Evolutionary conservation across 1,140 invertebrate species (phyloP), one percentile per base, ranked within the genome.

Genomic region (Leptopilina clavipes): DNA sequence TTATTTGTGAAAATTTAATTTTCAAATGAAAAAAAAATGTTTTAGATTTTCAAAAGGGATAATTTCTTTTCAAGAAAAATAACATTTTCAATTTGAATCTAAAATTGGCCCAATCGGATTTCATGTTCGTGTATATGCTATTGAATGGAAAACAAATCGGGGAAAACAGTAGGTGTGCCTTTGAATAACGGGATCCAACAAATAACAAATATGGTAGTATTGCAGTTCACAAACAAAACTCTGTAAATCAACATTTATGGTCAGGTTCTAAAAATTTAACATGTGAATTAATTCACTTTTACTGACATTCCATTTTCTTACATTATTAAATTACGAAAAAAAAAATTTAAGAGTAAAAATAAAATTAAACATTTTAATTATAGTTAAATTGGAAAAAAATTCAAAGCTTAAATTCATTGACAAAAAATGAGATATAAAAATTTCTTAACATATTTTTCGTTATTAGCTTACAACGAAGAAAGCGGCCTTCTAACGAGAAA

Each of bases 81-180:
- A 65, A 25, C 56, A 65, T 74, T 75, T 44, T 75, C 74, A 44
- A 75, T 75, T 70, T 48, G n/a, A 18, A 75, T 31, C 17, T 72
- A 12, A 72, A 76, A 76, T 72, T 76, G 48, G 71, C 43, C 71
- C 54, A 73, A 77, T 77, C 19, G 37, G 44, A 22, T 75, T 75
- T 45, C 43, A 18, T 70, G 59, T 48, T 72, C 44, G 11, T 31
- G 37, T 25, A 5, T 12, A 25, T 48, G 56, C 19, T 22, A 59
- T 18, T 31, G 52, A 56, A 74, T 14, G 52, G 56, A 74, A 74
- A 74, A 45, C 48, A 25, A 48, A 48, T 48, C 45, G 14, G 22
- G 56, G 25, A 74, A 74, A 74, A 65, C 52, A 74, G 56, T 65
- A 65, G 56, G 19, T 12, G 56, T 25, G 56, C 56, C 56, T 65